Evolutionary conservation across 2,888 invertebrate genomes (phyloP), one percentile per base, ranked within the genome.

Genomic region (Mythimna lalbum): DNA sequence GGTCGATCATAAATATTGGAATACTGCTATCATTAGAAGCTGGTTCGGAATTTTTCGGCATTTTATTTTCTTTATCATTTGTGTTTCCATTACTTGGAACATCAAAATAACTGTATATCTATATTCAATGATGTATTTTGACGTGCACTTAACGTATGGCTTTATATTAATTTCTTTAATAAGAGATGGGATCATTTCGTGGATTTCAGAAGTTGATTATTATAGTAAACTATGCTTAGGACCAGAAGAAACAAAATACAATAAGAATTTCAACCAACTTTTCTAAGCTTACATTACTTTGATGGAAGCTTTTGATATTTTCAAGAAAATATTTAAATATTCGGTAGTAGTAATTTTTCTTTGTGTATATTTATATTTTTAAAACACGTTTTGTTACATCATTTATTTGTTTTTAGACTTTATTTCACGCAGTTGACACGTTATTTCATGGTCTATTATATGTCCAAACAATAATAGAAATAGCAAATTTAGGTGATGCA

Each of bases 391-490:
- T 27, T 27, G 4, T 27, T 27, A 27, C 0, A 12, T 17, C 2
- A 27, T 27, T 53, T 2, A 27, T n/a, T 60, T 27, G 3, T 27
- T 49, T 73, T 3, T 47, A 73, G 73, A 31, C 19, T 23, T 60
- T 71, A 49, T 71, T 39, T 53, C 63, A 73, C 27, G 53, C 47
- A 17, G 14, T 71, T 2, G 72, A 63, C n/a, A 71, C 72, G n/a
- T 63, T 73, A 23, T 52, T 63, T 0, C 63, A 71, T 53, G 33
- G 52, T 23, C 47, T 70, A 9, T 7, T 70, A 12, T 73, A 63
- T 2, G 19, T 73, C 0, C 72, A 73, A 72, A n/a, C 47, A 10
- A 12, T 23, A 2, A 17, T 72, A 60, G 72, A 71, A 55, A 21
- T 73, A 39, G 4, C 2, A 0, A 49, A 55, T 49, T 17, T 49